Evolutionary conservation across 2,113 vertebrate genomes (phyloP), one percentile per base, ranked within the genome.

Genomic region (Heteronetta atricapilla): DNA sequence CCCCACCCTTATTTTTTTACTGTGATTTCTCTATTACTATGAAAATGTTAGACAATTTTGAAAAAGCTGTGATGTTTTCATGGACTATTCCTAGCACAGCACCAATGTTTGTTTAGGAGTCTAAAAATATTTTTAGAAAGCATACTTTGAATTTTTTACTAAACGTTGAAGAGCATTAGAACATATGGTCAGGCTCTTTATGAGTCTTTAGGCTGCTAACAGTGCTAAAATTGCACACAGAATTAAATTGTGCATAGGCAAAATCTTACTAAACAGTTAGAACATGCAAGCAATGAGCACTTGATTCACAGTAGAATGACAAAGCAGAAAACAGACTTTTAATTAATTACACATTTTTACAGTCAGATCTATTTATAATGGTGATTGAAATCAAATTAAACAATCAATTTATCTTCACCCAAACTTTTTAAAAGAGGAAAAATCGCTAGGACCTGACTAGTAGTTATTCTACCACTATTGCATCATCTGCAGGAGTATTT

Each of bases 171-270:
- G 82, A 95, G 60, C 44, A 81, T 85, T 82, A 40, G 40, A 97
- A 91, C 97, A 97, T 97, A 97, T 97, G 96, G 92, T 91, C 62
- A 68, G 84, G 42, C 82, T 56, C 88, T 97, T 97, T 88, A 89
- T 66, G 89, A 96, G 64, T 55, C 56, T 96, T 95, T 86, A 91
- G 52, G 48, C 34, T 93, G 60, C 52, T 90, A 95, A 93, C 75
- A 90, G 64, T 93, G 75, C 68, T 93, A 95, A 95, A 96, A 88
- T 78, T 90, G 46, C 85, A 77, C 53, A 67, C 11, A 70, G 58
- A 90, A 89, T 68, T 26, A 88, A 94, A 92, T 48, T 16, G 13
- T 88, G 60, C 79, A 40, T 66, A 93, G 83, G 94, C 86, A 96
- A 94, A 95, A 64, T 84, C 88, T 93, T 93, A 88, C 63, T 76